A percentile compares a stretch with the other conserved stretches of the same genome.
phyloP scores from a whole-genome alignment of 2,888 invertebrate species.

The Seladonia tumulorum region DNA sequence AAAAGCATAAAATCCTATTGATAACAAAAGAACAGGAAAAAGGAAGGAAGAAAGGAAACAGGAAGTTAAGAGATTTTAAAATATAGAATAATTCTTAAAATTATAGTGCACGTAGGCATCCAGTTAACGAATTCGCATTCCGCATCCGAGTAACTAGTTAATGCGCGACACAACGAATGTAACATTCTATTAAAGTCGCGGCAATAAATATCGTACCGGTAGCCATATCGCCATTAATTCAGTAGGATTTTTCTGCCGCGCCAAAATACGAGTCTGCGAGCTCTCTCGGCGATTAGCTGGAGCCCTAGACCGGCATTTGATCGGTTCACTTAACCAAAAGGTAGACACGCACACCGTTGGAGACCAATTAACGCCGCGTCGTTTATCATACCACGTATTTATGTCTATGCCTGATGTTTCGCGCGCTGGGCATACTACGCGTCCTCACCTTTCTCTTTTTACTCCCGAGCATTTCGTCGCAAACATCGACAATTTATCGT shows the following conservation, averaged over 20 bases:
- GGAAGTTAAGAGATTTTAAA: neutral
- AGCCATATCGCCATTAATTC: constrained; percentile 57
- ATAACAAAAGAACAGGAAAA: no score
- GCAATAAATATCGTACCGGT: constrained; percentile 57
- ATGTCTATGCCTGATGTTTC: constrained; percentile 54
- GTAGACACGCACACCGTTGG: constrained; percentile 55
- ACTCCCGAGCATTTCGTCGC: constrained; percentile 35
- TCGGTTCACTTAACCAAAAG: constrained; percentile 53
- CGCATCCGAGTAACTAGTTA: constrained; percentile 38
- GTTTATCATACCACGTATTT: constrained; percentile 59
- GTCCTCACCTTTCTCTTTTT: constrained; percentile 44
- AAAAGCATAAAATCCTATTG: no score
- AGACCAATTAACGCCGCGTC: constrained; percentile 61
- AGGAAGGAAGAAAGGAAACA: no score
- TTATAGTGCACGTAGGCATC: constrained; percentile 15
- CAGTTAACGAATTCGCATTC: constrained; percentile 41
- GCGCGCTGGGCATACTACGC: constrained; percentile 26
- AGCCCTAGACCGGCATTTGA: constrained; percentile 48
- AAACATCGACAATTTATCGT: constrained; percentile 36
- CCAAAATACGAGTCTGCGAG: constrained; percentile 48
- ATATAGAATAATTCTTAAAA: neutral
- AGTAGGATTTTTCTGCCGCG: constrained; percentile 18
- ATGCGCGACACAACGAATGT: constrained; percentile 53
- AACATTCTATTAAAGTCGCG: constrained; percentile 58
- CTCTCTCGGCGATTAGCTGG: constrained; percentile 37